These are phyloP conservation scores for Julus scanicus DNA, from an alignment of 2,888 invertebrate genomes.

Conservation along the genomic window DNA sequence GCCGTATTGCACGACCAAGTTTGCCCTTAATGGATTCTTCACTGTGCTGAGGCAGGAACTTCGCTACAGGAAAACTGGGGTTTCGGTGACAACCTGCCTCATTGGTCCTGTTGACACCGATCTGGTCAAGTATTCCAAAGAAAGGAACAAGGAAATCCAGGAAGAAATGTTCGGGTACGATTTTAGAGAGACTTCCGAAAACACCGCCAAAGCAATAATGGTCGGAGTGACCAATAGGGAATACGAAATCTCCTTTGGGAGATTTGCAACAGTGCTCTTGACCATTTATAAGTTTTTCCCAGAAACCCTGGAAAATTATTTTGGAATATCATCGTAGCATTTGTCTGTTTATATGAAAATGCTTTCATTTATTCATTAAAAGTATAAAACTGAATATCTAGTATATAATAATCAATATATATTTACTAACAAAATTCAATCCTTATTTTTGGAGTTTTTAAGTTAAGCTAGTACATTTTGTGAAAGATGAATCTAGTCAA, in stretches of 20 bases:
- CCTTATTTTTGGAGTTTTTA: too few relatives aligned
- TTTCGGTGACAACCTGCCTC: slow-evolving; percentile 6
- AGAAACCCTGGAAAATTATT: not conserved
- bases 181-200: not conserved
- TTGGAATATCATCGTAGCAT: not conserved
- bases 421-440: too few relatives aligned
- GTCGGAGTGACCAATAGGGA: not conserved
- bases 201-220: not conserved
- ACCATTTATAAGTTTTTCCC: not conserved
- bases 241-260: not conserved
- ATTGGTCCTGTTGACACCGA: slow-evolving; percentile 5
- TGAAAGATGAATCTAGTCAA: too few relatives aligned
- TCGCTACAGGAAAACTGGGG: not conserved
- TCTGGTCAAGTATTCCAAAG: not conserved
- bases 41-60: not conserved
- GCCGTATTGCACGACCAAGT: not conserved
- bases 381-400: too few relatives aligned
- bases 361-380: too few relatives aligned
- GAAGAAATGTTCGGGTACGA: not conserved
- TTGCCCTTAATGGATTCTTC: slow-evolving; percentile 5
- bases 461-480: too few relatives aligned
- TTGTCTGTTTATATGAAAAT: too few relatives aligned
- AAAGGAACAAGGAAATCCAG: not conserved
- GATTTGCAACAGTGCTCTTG: not conserved
- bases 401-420: too few relatives aligned